These are phyloP conservation scores for Salvelinus alpinus DNA, from an alignment of 2,113 vertebrate genomes.

Conservation along the genomic window DNA sequence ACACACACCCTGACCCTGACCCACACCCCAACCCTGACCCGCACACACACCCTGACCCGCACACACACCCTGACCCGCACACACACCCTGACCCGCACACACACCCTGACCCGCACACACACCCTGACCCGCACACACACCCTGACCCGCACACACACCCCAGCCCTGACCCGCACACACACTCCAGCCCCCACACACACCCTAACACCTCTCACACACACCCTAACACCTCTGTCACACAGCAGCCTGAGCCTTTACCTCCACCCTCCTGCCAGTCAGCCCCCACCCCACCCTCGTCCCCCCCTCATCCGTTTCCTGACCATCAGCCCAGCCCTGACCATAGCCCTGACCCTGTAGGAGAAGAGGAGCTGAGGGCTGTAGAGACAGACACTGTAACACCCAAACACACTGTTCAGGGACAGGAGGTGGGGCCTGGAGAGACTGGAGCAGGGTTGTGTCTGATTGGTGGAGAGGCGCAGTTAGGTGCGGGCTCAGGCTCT, in stretches of 20 bases:
- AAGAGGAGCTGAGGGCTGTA: constrained; percentile 61
- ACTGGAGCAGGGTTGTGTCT: neutral
- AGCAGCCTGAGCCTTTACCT: constrained; percentile 25
- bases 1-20: too few relatives aligned
- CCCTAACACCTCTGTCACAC: neutral
- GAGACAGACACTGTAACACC: constrained; percentile 69
- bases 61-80: neutral
- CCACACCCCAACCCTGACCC: constrained; percentile 44
- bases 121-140: too few relatives aligned
- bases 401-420: neutral
- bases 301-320: constrained; percentile 79
- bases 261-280: constrained; percentile 48
- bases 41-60: too few relatives aligned
- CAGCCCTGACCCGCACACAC: too few relatives aligned
- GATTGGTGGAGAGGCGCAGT: constrained; percentile 75
- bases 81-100: too few relatives aligned
- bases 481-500: constrained; percentile 53
- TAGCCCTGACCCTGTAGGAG: constrained; percentile 79
- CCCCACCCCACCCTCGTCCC: constrained; percentile 61
- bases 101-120: too few relatives aligned
- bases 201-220: too few relatives aligned
- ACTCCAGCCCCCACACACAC: too few relatives aligned
- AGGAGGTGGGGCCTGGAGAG: constrained; percentile 14
- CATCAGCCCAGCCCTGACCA: constrained; percentile 70
- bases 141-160: too few relatives aligned